Evolutionary conservation across 2,888 invertebrate species (phyloP).

Genomic region (Ornithoptera alexandrae): DNA sequence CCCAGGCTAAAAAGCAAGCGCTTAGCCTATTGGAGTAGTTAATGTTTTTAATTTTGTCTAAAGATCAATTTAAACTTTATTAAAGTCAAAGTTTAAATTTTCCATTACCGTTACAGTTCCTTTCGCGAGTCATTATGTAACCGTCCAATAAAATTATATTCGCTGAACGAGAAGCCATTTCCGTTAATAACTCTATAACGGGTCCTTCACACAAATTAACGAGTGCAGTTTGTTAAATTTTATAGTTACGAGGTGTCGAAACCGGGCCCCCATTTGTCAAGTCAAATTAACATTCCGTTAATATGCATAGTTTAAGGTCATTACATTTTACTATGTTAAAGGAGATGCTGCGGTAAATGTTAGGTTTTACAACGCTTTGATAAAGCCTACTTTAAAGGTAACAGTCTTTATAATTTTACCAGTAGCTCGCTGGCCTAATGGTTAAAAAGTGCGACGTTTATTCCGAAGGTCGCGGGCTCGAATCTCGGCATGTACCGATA

Average conservation of each 20-base stretch:
- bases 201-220: constrained; percentile 15
- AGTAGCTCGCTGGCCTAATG: too few species aligned
- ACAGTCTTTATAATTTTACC: background rate
- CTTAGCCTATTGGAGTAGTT: background rate
- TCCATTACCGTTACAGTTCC: too few species aligned
- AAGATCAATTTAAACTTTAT: too few species aligned
- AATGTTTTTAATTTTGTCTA: too few species aligned
- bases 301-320: constrained; percentile 10
- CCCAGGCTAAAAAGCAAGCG: background rate
- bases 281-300: constrained; percentile 16
- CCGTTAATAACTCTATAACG: constrained; percentile 10
- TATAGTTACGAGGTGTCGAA: constrained; percentile 10
- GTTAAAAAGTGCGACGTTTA: too few species aligned
- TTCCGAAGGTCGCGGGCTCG: too few species aligned
- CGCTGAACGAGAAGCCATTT: constrained; percentile 11
- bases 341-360: background rate
- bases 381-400: background rate
- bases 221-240: constrained; percentile 19
- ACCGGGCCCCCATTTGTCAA: constrained; percentile 13
- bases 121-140: too few species aligned
- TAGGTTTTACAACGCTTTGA: too few species aligned
- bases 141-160: background rate
- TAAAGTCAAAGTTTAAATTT: too few species aligned
- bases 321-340: background rate
- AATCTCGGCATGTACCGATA: too few species aligned